Evolutionary conservation across 2,113 vertebrate genomes (phyloP).

Genomic region (mouse (Mus musculus)): GRCm39 chr2:77104501-77105000

Average conservation of each 20-base stretch:
- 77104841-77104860: constrained; percentile 69
- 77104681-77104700: constrained; percentile 61
- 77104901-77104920: constrained; percentile 69
- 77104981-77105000: background rate
- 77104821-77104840: constrained; percentile 46
- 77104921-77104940: constrained; percentile 66
- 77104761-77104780: background rate
- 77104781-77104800: background rate
- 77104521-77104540: constrained; percentile 60
- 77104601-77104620: constrained; percentile 72
- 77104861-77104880: constrained; percentile 46
- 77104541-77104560: constrained; percentile 61
- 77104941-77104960: constrained; percentile 74
- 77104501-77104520: constrained; percentile 67
- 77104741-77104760: background rate
- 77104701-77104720: constrained; percentile 37
- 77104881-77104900: constrained; percentile 67
- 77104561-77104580: constrained; percentile 76
- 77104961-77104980: constrained; percentile 53
- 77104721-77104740: constrained; percentile 19
- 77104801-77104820: constrained; percentile 61
- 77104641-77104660: constrained; percentile 67
- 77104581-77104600: constrained; percentile 73
- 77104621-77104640: constrained; percentile 51
- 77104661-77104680: constrained; percentile 48